These are phyloP conservation scores for Pseudomyrmex concolor DNA, from an alignment of 1,140 invertebrate species.

Conservation along the genomic window DNA sequence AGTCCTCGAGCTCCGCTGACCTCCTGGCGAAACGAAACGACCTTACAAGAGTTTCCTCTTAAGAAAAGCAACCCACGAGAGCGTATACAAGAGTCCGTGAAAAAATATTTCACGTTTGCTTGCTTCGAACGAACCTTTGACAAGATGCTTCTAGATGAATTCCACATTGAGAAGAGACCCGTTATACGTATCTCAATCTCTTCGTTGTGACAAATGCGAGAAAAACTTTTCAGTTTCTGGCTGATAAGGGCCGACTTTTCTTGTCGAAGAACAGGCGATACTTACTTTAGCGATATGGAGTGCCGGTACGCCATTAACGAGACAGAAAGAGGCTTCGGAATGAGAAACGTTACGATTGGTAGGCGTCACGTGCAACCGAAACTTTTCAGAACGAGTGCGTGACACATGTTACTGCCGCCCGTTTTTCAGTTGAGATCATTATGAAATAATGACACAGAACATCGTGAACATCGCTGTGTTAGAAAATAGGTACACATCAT, in stretches of 20 bases:
- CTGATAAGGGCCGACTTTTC: constrained; percentile 15
- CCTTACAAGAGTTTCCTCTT: constrained; percentile 75
- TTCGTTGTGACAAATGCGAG: not conserved
- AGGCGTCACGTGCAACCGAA: constrained; percentile 50
- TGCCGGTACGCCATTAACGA: constrained; percentile 49
- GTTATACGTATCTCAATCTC: not conserved
- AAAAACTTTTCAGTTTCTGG: not conserved
- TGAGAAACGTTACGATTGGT: constrained; percentile 9
- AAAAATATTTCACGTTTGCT: constrained; percentile 26
- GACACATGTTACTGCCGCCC: constrained; percentile 65
- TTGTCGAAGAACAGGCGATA: not conserved
- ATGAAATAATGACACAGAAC: not conserved
- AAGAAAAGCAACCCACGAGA: constrained; percentile 63
- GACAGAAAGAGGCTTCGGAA: constrained; percentile 35
- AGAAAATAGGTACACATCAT: not conserved
- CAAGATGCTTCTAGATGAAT: constrained; percentile 34
- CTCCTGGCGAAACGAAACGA: constrained; percentile 69
- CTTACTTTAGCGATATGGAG: constrained; percentile 32
- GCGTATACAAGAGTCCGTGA: constrained; percentile 36
- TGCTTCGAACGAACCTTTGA: constrained; percentile 1
- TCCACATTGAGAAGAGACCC: not conserved
- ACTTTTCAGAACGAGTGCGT: constrained; percentile 64
- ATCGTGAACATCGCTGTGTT: not conserved
- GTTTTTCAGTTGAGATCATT: constrained; percentile 38
- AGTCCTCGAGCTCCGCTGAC: constrained; percentile 50